Conservation (phyloP, 2,888 invertebrate genomes). For the Cylloceria caligata region DNA sequence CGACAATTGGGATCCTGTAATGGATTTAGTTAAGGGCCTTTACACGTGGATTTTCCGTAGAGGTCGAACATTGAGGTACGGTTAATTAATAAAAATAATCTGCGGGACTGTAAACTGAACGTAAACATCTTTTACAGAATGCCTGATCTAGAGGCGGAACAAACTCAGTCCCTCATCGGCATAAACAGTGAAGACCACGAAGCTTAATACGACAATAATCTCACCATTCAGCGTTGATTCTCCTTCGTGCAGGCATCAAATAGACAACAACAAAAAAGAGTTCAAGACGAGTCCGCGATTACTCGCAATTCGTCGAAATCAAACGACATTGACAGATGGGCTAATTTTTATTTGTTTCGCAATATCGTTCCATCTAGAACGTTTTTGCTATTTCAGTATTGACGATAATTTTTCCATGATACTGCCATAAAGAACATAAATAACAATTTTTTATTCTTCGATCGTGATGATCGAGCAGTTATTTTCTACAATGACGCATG, state of each 20-base stretch:
- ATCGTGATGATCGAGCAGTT: conserved; percentile 2
- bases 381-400: conserved; percentile 12
- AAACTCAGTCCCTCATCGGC: conserved; percentile 89
- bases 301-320: not conserved
- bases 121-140: conserved; percentile 84
- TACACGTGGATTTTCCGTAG: conserved; percentile 85
- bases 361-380: conserved; percentile 9
- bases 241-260: conserved; percentile 19
- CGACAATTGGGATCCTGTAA: conserved; percentile 93
- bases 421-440: conserved; percentile 52
- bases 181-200: conserved; percentile 87
- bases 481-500: conserved; percentile 22
- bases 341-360: conserved; percentile 24
- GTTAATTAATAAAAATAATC: not conserved
- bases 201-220: conserved; percentile 82
- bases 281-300: not conserved
- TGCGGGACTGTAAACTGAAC: not conserved
- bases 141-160: conserved; percentile 88
- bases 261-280: conserved; percentile 10
- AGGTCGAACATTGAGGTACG: conserved; percentile 85
- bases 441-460: not conserved
- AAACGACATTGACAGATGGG: conserved; percentile 4
- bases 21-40: conserved; percentile 86
- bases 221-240: conserved; percentile 30
- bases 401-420: conserved; percentile 42